Evolutionary conservation across 2,888 invertebrate genomes (phyloP), one percentile per base, ranked within the genome.

Genomic region (Drosophila mettleri): DNA sequence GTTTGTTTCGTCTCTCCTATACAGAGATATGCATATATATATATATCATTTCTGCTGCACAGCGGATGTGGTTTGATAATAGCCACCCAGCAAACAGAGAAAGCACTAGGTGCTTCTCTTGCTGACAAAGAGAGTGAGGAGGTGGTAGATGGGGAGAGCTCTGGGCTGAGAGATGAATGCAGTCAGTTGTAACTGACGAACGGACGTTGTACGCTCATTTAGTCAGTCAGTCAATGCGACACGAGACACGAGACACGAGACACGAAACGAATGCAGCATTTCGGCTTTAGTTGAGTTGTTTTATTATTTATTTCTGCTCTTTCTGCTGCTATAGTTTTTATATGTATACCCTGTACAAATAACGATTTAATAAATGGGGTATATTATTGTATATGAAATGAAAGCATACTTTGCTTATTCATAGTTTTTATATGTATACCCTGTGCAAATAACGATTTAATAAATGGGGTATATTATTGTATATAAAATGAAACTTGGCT

Each of bases 31-130:
- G 7, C 22, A 49, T 20, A n/a, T 16, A n/a, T 39, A 29, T 18
- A 22, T 52, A 70, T 65, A 69, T 71, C 38, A 69, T 85, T 68
- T 70, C 63, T 68, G 70, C 80, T 69, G 70, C 78, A 74, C 70
- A 68, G 49, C 87, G 82, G 87, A 83, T 83, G 82, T 83, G 82
- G 82, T 83, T 86, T 83, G 87, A 83, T 83, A 86, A 86, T 84
- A 75, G 69, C 45, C 58, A 52, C 20, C 52, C 46, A 54, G 9
- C 59, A 54, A 69, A 68, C 24, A 60, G 83, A 72, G 76, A 69
- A 36, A 22, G 31, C 34, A 46, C 31, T 27, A 39, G 22, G 43
- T 52, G 33, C 48, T 10, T 36, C 24, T 29, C n/a, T 41, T 45
- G 59, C 48, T 18, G 29, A 38, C 45, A 18, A 12, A 34, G 58